phyloP scores from a whole-genome alignment of 1,140 invertebrate species.

The Oedothorax gibbosus region DNA sequence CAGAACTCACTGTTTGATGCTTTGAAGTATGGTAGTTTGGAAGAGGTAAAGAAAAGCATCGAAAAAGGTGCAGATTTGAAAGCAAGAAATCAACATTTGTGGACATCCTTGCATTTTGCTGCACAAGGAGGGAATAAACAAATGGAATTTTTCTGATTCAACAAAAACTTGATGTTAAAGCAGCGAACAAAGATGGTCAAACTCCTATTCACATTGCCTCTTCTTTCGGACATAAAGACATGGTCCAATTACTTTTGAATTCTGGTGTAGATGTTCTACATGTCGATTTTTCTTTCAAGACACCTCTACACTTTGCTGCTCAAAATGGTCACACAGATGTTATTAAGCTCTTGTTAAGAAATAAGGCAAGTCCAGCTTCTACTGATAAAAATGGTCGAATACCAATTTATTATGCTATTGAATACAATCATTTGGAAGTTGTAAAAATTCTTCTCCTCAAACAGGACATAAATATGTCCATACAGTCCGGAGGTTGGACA shows the following conservation, averaged over 20 bases:
- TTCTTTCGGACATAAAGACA: neutral
- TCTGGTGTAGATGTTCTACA: neutral
- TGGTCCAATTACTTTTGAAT: conserved; percentile 13
- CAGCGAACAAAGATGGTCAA: neutral
- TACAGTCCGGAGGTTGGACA: neutral
- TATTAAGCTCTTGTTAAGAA: conserved; percentile 15
- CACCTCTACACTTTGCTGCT: conserved; percentile 47
- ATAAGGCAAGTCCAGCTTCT: neutral
- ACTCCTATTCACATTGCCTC: conserved; percentile 32
- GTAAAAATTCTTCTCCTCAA: conserved; percentile 15
- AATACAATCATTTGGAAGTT: neutral
- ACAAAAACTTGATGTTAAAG: neutral
- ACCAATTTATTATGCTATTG: conserved; percentile 29
- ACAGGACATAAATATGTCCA: neutral
- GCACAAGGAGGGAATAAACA: conserved; percentile 17
- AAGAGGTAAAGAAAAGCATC: neutral
- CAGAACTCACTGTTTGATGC: conserved; percentile 23
- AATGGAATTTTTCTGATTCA: conserved; percentile 13
- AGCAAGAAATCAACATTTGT: neutral
- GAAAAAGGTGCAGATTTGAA: conserved; percentile 36
- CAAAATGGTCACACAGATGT: conserved; percentile 26
- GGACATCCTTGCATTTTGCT: conserved; percentile 49
- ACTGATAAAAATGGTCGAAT: neutral
- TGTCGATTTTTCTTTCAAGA: neutral
- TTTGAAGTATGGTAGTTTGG: conserved; percentile 1